Base-by-base conservation (phyloP, 1,140 invertebrate species). In the Pomacea maculata region DNA sequence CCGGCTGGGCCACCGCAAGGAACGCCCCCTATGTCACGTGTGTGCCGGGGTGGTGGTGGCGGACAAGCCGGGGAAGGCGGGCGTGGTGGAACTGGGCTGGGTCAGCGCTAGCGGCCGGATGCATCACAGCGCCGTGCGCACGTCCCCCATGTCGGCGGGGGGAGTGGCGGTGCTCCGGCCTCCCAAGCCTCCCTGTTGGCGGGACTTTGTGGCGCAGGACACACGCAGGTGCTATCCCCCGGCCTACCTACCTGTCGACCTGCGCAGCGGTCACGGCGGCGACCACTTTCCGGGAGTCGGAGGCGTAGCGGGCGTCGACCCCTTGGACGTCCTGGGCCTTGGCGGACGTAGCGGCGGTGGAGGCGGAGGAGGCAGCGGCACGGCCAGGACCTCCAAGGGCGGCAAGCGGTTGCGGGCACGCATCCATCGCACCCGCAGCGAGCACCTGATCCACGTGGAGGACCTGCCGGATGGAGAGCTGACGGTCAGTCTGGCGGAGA, bases 361-460 rank as follows among this genome's bases (percentile, higher is more conserved):
- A 52, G 34, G 64, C 8, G 34, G 64, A 52, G 34, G 64, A 0
- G 78, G 65, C 11, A 29, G 63, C 54, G 34, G 61, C n/a, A 54
- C 67, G n/a, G n/a, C 70, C 52, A 84, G 75, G 65, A 54, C 85
- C 11, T 80, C 84, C 29, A 87, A 86, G 74, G 80, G 84, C 6
- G 73, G 71, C 29, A 88, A 87, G 81, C 82, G 87, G 52, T 61
- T 87, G 25, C 85, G 89, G 29, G 87, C 89, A 9, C 85, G 82
- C 72, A 87, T 90, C 71, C 89, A 90, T 70, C 83, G 89, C 65
- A 90, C 89, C 9, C 85, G 88, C 21, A 90, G 89, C 80, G 86
- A 90, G 74, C 85, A 86, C 72, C 82, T 84, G 29, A 90, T 90
- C 70, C 82, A 88, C 19, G 83, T 83, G 77, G 83, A 85, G 21